A percentile compares a stretch with the other conserved stretches of the same genome.
phyloP scores from a whole-genome alignment of 1,140 invertebrate species.

The Tachypleus tridentatus region DNA sequence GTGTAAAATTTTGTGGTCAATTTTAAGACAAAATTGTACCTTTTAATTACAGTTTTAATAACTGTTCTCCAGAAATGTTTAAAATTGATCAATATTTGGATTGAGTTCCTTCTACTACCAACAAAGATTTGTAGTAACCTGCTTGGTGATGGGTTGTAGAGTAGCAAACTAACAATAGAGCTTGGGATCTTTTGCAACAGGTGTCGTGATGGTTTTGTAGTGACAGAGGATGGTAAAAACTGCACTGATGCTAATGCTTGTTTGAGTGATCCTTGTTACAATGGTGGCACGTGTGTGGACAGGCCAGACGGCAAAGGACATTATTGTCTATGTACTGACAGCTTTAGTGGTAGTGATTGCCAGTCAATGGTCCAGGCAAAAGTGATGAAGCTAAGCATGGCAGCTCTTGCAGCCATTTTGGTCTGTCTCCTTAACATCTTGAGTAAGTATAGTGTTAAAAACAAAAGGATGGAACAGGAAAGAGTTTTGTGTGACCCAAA shows the following conservation, averaged over 20 bases:
- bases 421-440: constrained; percentile 89
- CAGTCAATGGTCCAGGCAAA: constrained; percentile 83
- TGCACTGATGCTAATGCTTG: constrained; percentile 92
- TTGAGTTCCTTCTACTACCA: no score
- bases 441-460: constrained; percentile 49
- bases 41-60: no score
- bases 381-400: constrained; percentile 84
- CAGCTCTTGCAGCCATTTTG: constrained; percentile 80
- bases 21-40: no score
- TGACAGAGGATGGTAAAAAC: constrained; percentile 75
- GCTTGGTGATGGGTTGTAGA: no score
- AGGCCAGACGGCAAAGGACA: constrained; percentile 44
- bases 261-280: constrained; percentile 78
- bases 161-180: no score
- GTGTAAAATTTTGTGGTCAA: no score
- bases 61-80: no score
- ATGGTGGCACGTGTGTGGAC: constrained; percentile 43
- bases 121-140: no score
- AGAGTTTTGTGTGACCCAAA: no score
- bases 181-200: constrained; percentile 36
- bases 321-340: constrained; percentile 55
- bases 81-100: no score
- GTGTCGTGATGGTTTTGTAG: constrained; percentile 78
- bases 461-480: no score
- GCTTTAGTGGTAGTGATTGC: constrained; percentile 89